Evolutionary conservation across 1,140 invertebrate species (phyloP), one percentile per base, ranked within the genome.

Genomic region (Sipha flava): DNA sequence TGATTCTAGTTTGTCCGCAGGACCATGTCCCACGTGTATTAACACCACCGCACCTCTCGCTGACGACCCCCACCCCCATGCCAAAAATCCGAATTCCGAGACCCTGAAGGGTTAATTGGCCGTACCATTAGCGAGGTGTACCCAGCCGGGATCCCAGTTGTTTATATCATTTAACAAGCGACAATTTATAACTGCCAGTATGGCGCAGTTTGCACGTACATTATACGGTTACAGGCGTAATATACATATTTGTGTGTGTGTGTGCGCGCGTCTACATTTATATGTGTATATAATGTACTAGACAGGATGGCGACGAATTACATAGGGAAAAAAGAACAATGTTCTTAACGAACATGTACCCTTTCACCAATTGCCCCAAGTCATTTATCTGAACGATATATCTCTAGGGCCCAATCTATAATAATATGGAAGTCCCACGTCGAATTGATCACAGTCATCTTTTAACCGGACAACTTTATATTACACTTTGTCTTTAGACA

Each of bases 151-250:
- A 59, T 40, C 73, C 73, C 73, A 77, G 73, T 77, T 77, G 73
- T 77, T 77, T 77, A 77, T 77, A 77, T 77, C 73, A 59, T 77
- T 77, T 77, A 77, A 77, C 73, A 59, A 59, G 73, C 31, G 73
- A 77, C 73, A 43, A 77, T 77, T 77, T 77, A 77, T 77, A 59
- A 77, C 73, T 57, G 73, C 73, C 73, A 59, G 26, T 26, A 10
- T 37, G 16, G 21, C 31, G 34, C 31, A 77, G 31, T 57, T 77
- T 37, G 52, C 34, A 75, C 72, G 72, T 75, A 75, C 31, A 75
- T 75, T 75, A 75, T 37, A 34, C 26, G 18, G 40, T 43, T 45
- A 70, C 31, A 7, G 21, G 62, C 29, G n/a, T 29, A 72, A 14
- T 12, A 16, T 62, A 16, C 47, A 47, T 29, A 29, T 70, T 9